phyloP scores from a whole-genome alignment of 2,888 invertebrate genomes.

The Scelioninae gen. 2 region DNA sequence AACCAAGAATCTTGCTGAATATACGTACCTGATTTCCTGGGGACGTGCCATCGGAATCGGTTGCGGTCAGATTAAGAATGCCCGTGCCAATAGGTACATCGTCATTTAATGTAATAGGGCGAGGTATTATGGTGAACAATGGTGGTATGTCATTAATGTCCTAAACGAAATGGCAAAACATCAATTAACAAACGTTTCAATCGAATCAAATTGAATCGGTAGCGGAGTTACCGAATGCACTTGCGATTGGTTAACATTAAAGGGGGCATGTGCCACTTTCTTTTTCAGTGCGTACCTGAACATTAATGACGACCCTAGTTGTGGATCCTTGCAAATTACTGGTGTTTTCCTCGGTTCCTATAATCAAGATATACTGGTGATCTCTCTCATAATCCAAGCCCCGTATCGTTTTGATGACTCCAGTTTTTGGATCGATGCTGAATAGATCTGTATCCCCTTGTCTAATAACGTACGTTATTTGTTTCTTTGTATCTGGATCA shows the following conservation, averaged over 20 bases:
- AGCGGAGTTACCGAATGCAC: not conserved
- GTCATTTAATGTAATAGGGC: constrained; percentile 89
- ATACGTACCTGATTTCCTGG: constrained; percentile 85
- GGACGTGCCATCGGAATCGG: constrained; percentile 89
- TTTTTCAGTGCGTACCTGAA: constrained; percentile 80
- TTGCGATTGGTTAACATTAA: constrained; percentile 7
- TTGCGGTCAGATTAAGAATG: constrained; percentile 86
- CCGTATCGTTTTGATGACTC: constrained; percentile 85
- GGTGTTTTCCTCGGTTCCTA: constrained; percentile 90
- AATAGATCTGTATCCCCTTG: constrained; percentile 90
- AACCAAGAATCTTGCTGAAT: no score
- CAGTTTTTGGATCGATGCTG: constrained; percentile 87
- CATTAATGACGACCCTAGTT: constrained; percentile 84
- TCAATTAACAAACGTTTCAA: not conserved
- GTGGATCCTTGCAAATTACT: constrained; percentile 83
- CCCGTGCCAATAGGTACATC: constrained; percentile 88
- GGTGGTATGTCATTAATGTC: constrained; percentile 93
- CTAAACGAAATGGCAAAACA: constrained; percentile 76
- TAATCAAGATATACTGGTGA: constrained; percentile 83
- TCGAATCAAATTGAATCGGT: constrained; percentile 5
- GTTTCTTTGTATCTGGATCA: constrained; percentile 87
- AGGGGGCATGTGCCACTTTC: not conserved
- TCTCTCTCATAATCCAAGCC: constrained; percentile 88
- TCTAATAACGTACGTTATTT: constrained; percentile 89
- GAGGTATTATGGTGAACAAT: constrained; percentile 88